Evolutionary conservation across 2,797 vertebrate genomes (phyloP).

Genomic region (Poecilia gillii): DNA sequence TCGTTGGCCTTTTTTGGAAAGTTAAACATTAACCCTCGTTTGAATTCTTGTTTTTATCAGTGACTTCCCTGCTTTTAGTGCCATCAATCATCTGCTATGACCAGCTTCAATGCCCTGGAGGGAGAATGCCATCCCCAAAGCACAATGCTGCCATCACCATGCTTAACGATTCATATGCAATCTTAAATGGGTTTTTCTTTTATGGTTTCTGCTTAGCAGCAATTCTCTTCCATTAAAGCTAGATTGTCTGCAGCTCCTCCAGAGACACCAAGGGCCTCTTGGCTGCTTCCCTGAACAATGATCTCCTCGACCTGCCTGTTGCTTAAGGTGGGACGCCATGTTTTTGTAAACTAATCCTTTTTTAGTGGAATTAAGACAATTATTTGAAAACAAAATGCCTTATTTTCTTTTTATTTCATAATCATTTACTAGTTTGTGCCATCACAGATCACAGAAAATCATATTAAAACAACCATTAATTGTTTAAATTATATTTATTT

Average conservation of each 20-base stretch:
- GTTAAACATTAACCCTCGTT: neutral
- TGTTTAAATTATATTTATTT: no score
- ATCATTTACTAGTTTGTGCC: neutral
- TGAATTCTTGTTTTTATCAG: neutral
- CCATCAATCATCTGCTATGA: neutral
- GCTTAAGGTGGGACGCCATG: neutral
- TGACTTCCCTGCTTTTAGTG: neutral
- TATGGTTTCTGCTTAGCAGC: neutral
- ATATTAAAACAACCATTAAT: no score
- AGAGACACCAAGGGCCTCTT: neutral
- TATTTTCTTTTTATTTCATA: neutral
- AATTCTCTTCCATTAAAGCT: neutral
- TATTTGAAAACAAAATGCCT: neutral
- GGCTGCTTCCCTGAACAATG: neutral
- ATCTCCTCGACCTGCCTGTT: neutral
- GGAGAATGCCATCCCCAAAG: neutral
- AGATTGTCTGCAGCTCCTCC: slow-evolving; percentile 3
- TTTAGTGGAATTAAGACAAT: neutral
- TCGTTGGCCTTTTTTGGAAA: neutral
- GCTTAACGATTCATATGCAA: neutral
- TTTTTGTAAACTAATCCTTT: neutral
- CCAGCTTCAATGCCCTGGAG: neutral
- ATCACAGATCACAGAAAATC: neutral
- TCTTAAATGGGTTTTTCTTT: neutral
- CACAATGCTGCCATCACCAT: neutral